phyloP scores from a whole-genome alignment of 2,888 invertebrate genomes.

The Spialia ferax region DNA sequence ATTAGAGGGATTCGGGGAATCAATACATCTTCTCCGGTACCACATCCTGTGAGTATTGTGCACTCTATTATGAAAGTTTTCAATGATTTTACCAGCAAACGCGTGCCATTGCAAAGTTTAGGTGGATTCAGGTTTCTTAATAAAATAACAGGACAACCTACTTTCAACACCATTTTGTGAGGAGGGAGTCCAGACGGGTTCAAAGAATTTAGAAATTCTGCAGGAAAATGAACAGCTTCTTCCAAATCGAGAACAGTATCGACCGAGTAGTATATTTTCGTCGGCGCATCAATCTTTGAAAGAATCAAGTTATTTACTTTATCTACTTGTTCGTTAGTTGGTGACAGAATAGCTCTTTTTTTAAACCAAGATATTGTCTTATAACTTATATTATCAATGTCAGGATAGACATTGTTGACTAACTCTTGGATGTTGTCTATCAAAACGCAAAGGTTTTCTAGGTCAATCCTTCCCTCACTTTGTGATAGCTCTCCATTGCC shows the following conservation, averaged over 20 bases:
- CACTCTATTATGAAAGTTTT: constrained; percentile 51
- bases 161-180: constrained; percentile 46
- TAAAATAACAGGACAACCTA: constrained; percentile 25
- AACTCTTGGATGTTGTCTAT: constrained; percentile 43
- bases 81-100: constrained; percentile 44
- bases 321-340: constrained; percentile 51
- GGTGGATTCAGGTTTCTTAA: constrained; percentile 42
- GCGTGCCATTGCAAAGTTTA: constrained; percentile 43
- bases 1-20: constrained; percentile 47
- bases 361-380: constrained; percentile 50
- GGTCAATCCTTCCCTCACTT: constrained; percentile 47
- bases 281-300: constrained; percentile 41
- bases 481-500: constrained; percentile 39
- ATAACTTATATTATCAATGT: constrained; percentile 48
- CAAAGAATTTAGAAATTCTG: constrained; percentile 51
- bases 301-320: constrained; percentile 35
- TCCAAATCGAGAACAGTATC: constrained; percentile 49
- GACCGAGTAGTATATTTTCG: constrained; percentile 49
- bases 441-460: constrained; percentile 46
- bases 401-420: constrained; percentile 48
- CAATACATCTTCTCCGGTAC: constrained; percentile 44
- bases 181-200: constrained; percentile 49
- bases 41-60: constrained; percentile 50
- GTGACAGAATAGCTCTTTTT: constrained; percentile 47
- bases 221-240: constrained; percentile 49